Percentiles rank a stretch among this genome's conserved stretches.
These are phyloP conservation scores for Mycalesis mineus DNA, from an alignment of 2,888 invertebrate genomes.

Conservation along the genomic window DNA sequence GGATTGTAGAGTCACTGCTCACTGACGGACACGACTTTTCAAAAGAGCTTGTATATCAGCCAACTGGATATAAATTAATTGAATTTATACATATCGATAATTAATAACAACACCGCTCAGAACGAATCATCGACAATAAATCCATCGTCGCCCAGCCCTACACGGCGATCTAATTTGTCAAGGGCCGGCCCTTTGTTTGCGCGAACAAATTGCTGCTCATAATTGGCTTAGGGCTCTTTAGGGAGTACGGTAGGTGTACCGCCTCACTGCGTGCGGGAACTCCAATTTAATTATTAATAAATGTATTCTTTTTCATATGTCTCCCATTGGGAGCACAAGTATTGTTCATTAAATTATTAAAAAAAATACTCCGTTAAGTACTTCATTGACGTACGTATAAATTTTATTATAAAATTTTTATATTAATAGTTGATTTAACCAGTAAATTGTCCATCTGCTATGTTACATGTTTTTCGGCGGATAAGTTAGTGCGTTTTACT, in stretches of 20 bases:
- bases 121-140: not conserved
- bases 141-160: conserved; percentile 35
- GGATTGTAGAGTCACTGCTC: too few relatives aligned
- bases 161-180: conserved; percentile 70
- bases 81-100: conserved; percentile 8
- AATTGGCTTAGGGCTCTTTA: conserved; percentile 68
- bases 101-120: not conserved
- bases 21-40: too few relatives aligned
- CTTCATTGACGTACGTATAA: too few relatives aligned
- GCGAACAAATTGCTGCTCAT: conserved; percentile 71
- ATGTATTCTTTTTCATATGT: not conserved
- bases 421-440: too few relatives aligned
- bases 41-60: too few relatives aligned
- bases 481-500: too few relatives aligned
- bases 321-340: not conserved
- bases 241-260: conserved; percentile 39
- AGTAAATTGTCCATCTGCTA: too few relatives aligned
- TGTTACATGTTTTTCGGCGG: too few relatives aligned
- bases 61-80: not conserved
- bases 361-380: too few relatives aligned
- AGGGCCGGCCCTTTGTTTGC: conserved; percentile 71
- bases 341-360: too few relatives aligned
- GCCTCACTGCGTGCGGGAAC: conserved; percentile 42
- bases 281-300: conserved; percentile 25
- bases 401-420: too few relatives aligned